Evolutionary conservation across 2,888 invertebrate genomes (phyloP).

Genomic region (Pogonocherus hispidulus): DNA sequence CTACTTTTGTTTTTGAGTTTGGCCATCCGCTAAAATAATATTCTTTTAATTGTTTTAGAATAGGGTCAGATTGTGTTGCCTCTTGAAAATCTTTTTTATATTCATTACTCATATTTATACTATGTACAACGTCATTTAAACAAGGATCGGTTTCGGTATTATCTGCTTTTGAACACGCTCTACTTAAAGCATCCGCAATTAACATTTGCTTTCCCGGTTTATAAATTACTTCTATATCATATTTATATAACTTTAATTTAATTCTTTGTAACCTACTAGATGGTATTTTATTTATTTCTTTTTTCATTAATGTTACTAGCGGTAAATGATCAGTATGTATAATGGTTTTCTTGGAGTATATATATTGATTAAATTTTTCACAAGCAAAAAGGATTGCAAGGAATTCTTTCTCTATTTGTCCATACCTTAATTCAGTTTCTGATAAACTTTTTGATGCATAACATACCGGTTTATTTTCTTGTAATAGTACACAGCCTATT

Average conservation of each 20-base stretch:
- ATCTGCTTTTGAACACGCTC: no score
- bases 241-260: constrained; percentile 32
- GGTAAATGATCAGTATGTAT: constrained; percentile 37
- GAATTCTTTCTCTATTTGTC: constrained; percentile 37
- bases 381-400: constrained; percentile 26
- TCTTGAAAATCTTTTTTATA: not conserved
- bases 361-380: constrained; percentile 37
- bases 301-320: constrained; percentile 34
- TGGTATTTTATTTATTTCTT: constrained; percentile 29
- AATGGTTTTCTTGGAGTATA: constrained; percentile 21
- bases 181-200: not conserved
- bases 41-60: not conserved
- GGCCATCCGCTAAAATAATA: no score
- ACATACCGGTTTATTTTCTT: no score
- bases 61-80: not conserved
- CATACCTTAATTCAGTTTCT: constrained; percentile 33
- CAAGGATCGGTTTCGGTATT: no score
- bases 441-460: constrained; percentile 31
- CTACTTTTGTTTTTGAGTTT: not conserved
- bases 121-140: no score
- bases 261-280: constrained; percentile 30
- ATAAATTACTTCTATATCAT: constrained; percentile 11
- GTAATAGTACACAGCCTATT: no score
- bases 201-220: not conserved
- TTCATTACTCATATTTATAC: not conserved